Percentiles rank a stretch among this genome's conserved stretches.
Evolutionary conservation across 1,140 invertebrate species (phyloP).

Genomic region (Aphelinus certus): DNA sequence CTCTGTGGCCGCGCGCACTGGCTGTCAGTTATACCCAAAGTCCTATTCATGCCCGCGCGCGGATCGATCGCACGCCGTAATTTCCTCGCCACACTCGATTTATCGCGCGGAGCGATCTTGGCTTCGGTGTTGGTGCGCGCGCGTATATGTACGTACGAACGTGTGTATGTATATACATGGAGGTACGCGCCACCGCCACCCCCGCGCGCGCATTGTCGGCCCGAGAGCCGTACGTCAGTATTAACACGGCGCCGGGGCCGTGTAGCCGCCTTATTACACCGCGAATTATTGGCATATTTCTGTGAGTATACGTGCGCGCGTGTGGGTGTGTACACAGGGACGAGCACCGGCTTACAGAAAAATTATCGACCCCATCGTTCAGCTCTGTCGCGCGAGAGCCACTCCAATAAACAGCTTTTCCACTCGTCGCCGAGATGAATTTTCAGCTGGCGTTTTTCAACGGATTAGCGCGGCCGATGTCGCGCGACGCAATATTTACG

Average conservation of each 20-base stretch:
- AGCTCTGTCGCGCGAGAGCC: too few relatives aligned
- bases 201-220: slow-evolving; percentile 26
- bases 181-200: not conserved
- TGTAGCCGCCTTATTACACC: not conserved
- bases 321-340: too few relatives aligned
- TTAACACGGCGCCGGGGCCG: not conserved
- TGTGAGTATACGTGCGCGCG: not conserved
- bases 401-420: too few relatives aligned
- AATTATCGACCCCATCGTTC: too few relatives aligned
- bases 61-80: slow-evolving; percentile 25
- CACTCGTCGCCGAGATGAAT: too few relatives aligned
- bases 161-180: not conserved
- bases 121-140: too few relatives aligned
- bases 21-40: slow-evolving; percentile 40
- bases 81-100: slow-evolving; percentile 25
- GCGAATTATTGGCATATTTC: slow-evolving; percentile 9
- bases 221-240: slow-evolving; percentile 22
- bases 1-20: slow-evolving; percentile 35
- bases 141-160: not conserved
- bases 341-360: too few relatives aligned
- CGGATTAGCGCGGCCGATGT: too few relatives aligned
- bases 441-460: too few relatives aligned
- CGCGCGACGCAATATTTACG: too few relatives aligned
- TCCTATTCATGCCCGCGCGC: slow-evolving; percentile 40
- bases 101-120: slow-evolving; percentile 17